Evolutionary conservation across 37 sponge, comb jelly and placozoan species (phyloP).

Genomic region (Crambe crambe): DNA sequence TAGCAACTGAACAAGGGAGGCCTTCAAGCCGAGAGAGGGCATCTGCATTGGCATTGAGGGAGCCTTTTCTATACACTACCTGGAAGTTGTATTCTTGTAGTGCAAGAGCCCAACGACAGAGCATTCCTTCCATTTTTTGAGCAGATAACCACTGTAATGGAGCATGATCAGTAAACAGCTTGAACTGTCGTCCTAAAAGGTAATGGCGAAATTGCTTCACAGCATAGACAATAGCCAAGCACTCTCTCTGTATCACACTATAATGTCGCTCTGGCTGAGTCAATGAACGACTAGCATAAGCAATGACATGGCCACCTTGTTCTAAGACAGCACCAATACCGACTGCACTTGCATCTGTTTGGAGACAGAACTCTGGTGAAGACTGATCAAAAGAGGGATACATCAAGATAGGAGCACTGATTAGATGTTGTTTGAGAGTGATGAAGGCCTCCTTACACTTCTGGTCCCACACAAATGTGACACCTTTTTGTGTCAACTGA

Average conservation of each 20-base stretch:
- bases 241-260: slow-evolving; percentile 30
- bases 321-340: too few species aligned
- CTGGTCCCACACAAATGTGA: slow-evolving; percentile 25
- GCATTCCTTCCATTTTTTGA: slow-evolving; percentile 57
- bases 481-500: slow-evolving; percentile 41
- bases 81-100: slow-evolving; percentile 50
- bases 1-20: not conserved
- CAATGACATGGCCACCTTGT: too few species aligned
- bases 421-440: slow-evolving; percentile 42
- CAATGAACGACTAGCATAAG: too few species aligned
- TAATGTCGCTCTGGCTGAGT: too few species aligned
- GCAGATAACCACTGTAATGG: slow-evolving; percentile 59
- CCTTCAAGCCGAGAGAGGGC: slow-evolving; percentile 44
- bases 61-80: slow-evolving; percentile 36
- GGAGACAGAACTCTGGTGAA: not conserved
- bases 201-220: slow-evolving; percentile 62
- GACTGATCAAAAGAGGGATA: slow-evolving; percentile 24
- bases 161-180: slow-evolving; percentile 53
- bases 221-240: slow-evolving; percentile 41
- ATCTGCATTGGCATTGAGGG: slow-evolving; percentile 53
- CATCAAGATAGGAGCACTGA: slow-evolving; percentile 45
- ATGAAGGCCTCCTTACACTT: slow-evolving; percentile 30
- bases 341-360: too few species aligned
- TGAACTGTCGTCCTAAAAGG: slow-evolving; percentile 40
- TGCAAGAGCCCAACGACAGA: slow-evolving; percentile 52